Evolutionary conservation across 2,888 invertebrate genomes (phyloP).

Genomic region (Himalopsyche tibetana): DNA sequence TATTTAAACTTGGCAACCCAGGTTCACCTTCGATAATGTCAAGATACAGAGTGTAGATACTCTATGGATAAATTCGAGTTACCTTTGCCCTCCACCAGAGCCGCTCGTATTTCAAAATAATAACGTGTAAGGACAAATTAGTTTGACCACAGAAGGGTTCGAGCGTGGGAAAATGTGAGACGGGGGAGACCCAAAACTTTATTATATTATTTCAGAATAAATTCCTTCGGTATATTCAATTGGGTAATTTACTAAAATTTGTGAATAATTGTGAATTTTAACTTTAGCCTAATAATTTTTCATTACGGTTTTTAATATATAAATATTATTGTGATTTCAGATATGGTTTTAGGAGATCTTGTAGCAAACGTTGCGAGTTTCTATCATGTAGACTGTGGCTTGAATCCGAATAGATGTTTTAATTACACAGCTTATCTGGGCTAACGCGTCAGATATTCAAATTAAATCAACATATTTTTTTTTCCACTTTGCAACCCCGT

Average conservation of each 20-base stretch:
- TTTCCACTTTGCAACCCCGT: too few relatives aligned
- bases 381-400: not conserved
- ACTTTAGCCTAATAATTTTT: not conserved
- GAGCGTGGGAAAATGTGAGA: not conserved
- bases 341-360: too few relatives aligned
- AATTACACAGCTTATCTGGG: too few relatives aligned
- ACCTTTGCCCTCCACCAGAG: slow-evolving; percentile 6
- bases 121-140: slow-evolving; percentile 30
- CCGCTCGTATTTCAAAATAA: slow-evolving; percentile 17
- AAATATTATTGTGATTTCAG: not conserved
- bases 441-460: too few relatives aligned
- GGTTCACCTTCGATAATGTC: too few relatives aligned
- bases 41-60: not conserved
- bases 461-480: too few relatives aligned
- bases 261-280: not conserved
- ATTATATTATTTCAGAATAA: not conserved
- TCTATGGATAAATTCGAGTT: slow-evolving; percentile 13
- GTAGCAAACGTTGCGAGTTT: too few relatives aligned
- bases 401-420: not conserved
- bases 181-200: slow-evolving; percentile 12
- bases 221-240: not conserved
- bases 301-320: not conserved
- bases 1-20: too few relatives aligned
- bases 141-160: not conserved
- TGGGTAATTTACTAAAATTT: not conserved